phyloP scores from a whole-genome alignment of 1,140 invertebrate genomes.

The Eriocheir sinensis region DNA sequence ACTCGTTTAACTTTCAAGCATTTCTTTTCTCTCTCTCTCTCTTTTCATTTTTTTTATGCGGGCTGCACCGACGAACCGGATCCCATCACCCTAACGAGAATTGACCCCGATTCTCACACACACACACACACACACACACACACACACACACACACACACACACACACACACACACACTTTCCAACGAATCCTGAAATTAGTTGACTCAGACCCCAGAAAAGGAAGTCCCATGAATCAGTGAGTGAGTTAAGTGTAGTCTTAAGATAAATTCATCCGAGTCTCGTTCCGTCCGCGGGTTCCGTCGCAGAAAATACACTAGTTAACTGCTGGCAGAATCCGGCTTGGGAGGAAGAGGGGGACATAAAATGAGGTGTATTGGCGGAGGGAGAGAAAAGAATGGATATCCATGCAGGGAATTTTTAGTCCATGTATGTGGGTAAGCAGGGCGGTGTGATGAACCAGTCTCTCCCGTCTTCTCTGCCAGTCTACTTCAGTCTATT shows the following conservation, averaged over 20 bases:
- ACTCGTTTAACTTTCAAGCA: too few relatives aligned
- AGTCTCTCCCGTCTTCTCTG: too few relatives aligned
- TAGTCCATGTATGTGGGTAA: neutral
- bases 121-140: neutral
- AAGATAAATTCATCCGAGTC: neutral
- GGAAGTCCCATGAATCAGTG: neutral
- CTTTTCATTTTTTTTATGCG: too few relatives aligned
- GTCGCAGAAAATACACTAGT: neutral
- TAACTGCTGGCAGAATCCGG: neutral
- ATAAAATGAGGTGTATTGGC: too few relatives aligned
- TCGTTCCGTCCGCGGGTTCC: neutral
- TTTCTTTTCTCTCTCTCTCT: too few relatives aligned
- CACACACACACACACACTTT: slow-evolving; percentile 11
- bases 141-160: slow-evolving; percentile 21
- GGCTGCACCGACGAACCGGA: too few relatives aligned
- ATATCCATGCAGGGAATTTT: neutral
- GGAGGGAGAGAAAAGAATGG: neutral
- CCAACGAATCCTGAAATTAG: neutral
- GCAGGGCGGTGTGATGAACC: neutral
- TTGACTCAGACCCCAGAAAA: neutral
- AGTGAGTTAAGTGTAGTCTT: slow-evolving; percentile 25
- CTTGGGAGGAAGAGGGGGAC: neutral
- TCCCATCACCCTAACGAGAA: too few relatives aligned
- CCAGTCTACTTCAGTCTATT: too few relatives aligned
- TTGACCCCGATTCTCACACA: too few relatives aligned